A percentile compares a stretch with the other conserved stretches of the same genome.
These are phyloP conservation scores for Leiothrix lutea DNA, from an alignment of 2,113 vertebrate species.

Conservation along the genomic window DNA sequence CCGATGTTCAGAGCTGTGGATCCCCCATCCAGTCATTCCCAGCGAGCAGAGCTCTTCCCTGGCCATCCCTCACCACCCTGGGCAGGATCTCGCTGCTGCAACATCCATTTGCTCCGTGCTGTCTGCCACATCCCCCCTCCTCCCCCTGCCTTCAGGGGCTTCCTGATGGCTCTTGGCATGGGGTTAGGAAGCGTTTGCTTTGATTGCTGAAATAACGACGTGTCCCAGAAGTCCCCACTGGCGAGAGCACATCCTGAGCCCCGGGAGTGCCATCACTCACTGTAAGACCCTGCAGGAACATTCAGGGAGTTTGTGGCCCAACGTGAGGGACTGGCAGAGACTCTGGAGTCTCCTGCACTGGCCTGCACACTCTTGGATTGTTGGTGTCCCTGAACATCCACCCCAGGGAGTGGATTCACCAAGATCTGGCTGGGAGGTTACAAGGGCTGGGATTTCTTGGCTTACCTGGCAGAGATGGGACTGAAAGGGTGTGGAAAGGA, in stretches of 20 bases:
- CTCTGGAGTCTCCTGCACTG: background rate
- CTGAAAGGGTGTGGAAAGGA: background rate
- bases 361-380: background rate
- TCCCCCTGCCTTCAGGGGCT: background rate
- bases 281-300: background rate
- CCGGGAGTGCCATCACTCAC: background rate
- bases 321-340: background rate
- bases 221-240: background rate
- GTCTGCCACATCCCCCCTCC: background rate
- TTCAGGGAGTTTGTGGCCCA: background rate
- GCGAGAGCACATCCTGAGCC: background rate
- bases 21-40: background rate
- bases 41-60: background rate
- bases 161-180: background rate
- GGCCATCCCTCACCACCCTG: background rate
- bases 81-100: background rate
- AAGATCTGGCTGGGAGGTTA: background rate
- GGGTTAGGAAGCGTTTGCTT: background rate
- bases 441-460: background rate
- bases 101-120: background rate
- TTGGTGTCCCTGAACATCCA: background rate
- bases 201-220: background rate
- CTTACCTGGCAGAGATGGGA: background rate
- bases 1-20: background rate
- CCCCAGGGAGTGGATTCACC: background rate